A percentile compares a stretch with the other conserved stretches of the same genome.
Evolutionary conservation across 2,888 invertebrate species (phyloP).

Genomic region (Thumatha senex): DNA sequence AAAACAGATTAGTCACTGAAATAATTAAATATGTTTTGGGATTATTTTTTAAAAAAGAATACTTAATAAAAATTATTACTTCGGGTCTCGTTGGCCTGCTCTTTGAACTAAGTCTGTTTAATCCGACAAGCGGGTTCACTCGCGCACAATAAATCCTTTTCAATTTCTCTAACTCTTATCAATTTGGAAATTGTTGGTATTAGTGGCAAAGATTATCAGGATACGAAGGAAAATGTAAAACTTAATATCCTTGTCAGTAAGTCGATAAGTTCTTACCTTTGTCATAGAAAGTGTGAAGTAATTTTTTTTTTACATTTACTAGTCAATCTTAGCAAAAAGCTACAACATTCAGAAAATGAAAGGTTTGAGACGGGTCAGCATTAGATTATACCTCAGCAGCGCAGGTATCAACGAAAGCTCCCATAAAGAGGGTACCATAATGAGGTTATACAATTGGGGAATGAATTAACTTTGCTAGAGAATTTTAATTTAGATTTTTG

Average conservation of each 20-base stretch:
- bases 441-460: conserved; percentile 64
- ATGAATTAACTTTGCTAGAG: conserved; percentile 48
- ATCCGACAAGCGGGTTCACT: conserved; percentile 59
- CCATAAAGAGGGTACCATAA: conserved; percentile 68
- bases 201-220: conserved; percentile 14
- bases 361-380: conserved; percentile 46
- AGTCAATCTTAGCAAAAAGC: conserved; percentile 33
- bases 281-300: not conserved
- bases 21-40: conserved; percentile 19
- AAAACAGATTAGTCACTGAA: conserved; percentile 4
- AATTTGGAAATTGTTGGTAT: conserved; percentile 25
- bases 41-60: conserved; percentile 11
- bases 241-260: not conserved
- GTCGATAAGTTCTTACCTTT: not conserved
- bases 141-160: conserved; percentile 63
- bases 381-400: conserved; percentile 60
- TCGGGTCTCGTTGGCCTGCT: conserved; percentile 38
- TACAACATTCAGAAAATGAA: conserved; percentile 49
- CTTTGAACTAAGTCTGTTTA: conserved; percentile 66
- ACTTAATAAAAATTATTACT: conserved; percentile 22
- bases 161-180: conserved; percentile 66
- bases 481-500: conserved; percentile 53
- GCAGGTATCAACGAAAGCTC: conserved; percentile 54
- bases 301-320: no score
- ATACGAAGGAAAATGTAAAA: not conserved